A percentile compares a stretch with the other conserved stretches of the same genome.
Conservation (phyloP, 2,888 invertebrate species). For the Stictocephala bisonia region DNA sequence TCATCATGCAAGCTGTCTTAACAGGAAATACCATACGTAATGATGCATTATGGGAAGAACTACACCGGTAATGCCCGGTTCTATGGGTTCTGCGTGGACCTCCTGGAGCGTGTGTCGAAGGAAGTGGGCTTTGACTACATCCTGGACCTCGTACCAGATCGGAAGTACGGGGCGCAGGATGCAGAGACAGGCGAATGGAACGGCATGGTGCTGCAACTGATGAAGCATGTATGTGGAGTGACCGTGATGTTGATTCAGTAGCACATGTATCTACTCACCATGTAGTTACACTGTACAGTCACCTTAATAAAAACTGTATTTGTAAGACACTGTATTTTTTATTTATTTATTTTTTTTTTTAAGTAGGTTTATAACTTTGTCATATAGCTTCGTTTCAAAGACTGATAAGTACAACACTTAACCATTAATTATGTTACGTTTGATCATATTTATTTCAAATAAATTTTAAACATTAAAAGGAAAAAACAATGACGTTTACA, state of each 20-base stretch:
- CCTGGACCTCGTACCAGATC: conserved; percentile 76
- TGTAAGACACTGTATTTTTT: no score
- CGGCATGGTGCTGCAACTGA: conserved; percentile 77
- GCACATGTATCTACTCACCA: no score
- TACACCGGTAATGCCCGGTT: conserved; percentile 79
- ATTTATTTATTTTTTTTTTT: no score
- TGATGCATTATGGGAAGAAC: conserved; percentile 77
- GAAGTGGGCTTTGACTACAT: conserved; percentile 79
- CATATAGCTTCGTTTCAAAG: no score
- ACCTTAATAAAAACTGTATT: no score
- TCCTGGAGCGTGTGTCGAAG: conserved; percentile 74
- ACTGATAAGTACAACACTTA: no score
- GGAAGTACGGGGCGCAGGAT: conserved; percentile 74
- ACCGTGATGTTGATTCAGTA: neutral
- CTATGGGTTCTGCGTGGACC: conserved; percentile 84
- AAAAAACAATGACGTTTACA: no score
- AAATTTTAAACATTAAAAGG: no score
- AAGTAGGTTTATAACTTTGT: no score
- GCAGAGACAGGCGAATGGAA: conserved; percentile 74
- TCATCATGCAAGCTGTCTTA: conserved; percentile 6
- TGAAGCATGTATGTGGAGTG: conserved; percentile 73
- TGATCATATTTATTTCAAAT: no score
- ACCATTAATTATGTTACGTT: no score
- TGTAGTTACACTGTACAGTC: no score
- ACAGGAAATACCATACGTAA: conserved; percentile 79